Evolutionary conservation across 2,113 vertebrate genomes (phyloP).

Genomic region (Progne subis): DNA sequence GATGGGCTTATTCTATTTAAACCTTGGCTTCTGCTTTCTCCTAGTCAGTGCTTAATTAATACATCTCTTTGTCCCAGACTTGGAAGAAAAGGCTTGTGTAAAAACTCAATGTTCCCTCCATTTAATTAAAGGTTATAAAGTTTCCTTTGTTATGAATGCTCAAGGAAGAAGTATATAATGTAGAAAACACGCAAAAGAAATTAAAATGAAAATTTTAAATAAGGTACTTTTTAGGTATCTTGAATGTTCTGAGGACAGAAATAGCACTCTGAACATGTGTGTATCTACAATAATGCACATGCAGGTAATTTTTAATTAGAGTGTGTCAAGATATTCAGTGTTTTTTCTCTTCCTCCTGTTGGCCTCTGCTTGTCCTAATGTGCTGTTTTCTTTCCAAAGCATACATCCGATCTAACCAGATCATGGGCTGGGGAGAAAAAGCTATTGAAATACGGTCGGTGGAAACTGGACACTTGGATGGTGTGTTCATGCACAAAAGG

Average conservation of each 20-base stretch:
- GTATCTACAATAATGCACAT: neutral
- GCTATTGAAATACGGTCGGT: constrained; percentile 98
- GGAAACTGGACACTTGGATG: constrained; percentile 96
- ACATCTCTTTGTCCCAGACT: neutral
- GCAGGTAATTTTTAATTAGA: neutral
- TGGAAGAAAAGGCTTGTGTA: neutral
- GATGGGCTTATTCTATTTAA: neutral
- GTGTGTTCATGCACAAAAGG: constrained; percentile 99
- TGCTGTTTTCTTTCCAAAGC: constrained; percentile 73
- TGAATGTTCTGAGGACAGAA: neutral
- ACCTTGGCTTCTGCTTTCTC: neutral
- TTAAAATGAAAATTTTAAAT: neutral
- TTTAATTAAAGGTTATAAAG: neutral
- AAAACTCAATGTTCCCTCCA: neutral
- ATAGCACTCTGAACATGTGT: neutral
- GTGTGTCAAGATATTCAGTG: neutral
- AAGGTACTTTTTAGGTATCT: neutral
- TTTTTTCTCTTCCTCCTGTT: neutral
- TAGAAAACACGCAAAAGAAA: neutral
- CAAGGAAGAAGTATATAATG: neutral
- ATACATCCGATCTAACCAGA: constrained; percentile 98
- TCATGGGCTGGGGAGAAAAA: constrained; percentile 99
- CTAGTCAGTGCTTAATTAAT: neutral
- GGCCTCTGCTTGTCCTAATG: neutral
- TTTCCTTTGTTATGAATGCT: neutral